phyloP scores from a whole-genome alignment of 2,888 invertebrate genomes.

The Dicycla oo region DNA sequence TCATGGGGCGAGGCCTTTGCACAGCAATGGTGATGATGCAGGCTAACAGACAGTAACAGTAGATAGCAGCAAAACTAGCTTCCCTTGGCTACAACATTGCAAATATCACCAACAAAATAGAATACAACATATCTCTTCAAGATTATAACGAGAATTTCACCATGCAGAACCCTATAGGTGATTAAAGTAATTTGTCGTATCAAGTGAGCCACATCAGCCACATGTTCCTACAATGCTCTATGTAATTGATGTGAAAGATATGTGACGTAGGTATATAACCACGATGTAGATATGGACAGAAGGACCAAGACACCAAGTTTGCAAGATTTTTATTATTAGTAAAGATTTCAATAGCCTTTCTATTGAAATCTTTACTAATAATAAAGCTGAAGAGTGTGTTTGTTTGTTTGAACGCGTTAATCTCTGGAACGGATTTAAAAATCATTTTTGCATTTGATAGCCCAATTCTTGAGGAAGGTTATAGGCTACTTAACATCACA shows the following conservation, averaged over 20 bases:
- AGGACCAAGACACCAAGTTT: no score
- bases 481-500: no score
- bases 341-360: no score
- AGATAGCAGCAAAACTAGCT: background rate
- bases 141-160: conserved; percentile 8
- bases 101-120: background rate
- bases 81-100: background rate
- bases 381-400: no score
- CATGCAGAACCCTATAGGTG: conserved; percentile 28
- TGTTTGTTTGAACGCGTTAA: no score
- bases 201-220: conserved; percentile 34
- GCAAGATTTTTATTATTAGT: no score
- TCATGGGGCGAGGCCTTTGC: background rate
- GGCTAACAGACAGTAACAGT: background rate
- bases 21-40: background rate
- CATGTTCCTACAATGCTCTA: conserved; percentile 52
- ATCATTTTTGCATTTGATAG: no score
- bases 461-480: no score
- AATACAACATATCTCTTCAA: background rate
- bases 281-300: conserved; percentile 3
- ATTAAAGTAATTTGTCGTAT: conserved; percentile 68
- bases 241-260: conserved; percentile 59
- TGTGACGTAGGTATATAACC: conserved; percentile 16
- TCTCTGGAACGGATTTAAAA: no score
- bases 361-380: background rate